These are phyloP conservation scores for Drosophila parabipectinata DNA, from an alignment of 1,140 invertebrate genomes.

Conservation along the genomic window DNA sequence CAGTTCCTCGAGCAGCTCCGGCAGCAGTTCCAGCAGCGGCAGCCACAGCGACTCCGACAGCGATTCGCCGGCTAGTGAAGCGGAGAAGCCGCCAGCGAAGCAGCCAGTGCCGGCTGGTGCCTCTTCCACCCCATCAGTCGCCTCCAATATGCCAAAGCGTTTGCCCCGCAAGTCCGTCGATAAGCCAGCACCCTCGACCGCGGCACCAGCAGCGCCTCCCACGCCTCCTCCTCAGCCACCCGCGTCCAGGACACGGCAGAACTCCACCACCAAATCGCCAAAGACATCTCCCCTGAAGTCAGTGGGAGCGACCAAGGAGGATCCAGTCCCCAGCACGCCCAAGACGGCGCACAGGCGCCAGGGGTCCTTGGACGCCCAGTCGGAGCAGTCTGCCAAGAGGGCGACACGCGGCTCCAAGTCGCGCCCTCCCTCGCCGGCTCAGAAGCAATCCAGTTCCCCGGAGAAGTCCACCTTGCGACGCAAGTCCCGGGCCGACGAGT, in stretches of 20 bases:
- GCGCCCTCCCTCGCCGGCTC: constrained; percentile 53
- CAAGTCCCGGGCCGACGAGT: constrained; percentile 59
- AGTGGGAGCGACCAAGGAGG: constrained; percentile 17
- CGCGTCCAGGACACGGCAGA: constrained; percentile 60
- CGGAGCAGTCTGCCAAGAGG: constrained; percentile 46
- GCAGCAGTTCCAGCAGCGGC: constrained; percentile 53
- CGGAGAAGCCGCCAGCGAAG: constrained; percentile 20
- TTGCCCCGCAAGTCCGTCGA: constrained; percentile 73
- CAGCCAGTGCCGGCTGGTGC: constrained; percentile 8
- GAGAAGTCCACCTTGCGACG: constrained; percentile 45
- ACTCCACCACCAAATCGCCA: constrained; percentile 72
- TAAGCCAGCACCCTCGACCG: constrained; percentile 31
- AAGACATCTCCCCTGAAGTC: constrained; percentile 67
- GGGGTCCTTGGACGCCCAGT: constrained; percentile 42
- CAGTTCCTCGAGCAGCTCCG: constrained; percentile 49
- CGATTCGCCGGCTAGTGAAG: constrained; percentile 52
- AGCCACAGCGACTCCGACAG: constrained; percentile 44
- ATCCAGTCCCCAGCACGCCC: constrained; percentile 14
- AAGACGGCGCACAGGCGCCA: constrained; percentile 45
- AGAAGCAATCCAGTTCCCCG: constrained; percentile 26
- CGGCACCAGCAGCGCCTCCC: constrained; percentile 9
- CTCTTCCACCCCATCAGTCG: constrained; percentile 1
- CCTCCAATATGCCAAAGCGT: constrained; percentile 68
- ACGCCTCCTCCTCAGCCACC: constrained; percentile 9
- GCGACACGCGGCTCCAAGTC: constrained; percentile 73